These are phyloP conservation scores for Morus bassanus DNA, from an alignment of 2,797 vertebrate species.

Conservation along the genomic window DNA sequence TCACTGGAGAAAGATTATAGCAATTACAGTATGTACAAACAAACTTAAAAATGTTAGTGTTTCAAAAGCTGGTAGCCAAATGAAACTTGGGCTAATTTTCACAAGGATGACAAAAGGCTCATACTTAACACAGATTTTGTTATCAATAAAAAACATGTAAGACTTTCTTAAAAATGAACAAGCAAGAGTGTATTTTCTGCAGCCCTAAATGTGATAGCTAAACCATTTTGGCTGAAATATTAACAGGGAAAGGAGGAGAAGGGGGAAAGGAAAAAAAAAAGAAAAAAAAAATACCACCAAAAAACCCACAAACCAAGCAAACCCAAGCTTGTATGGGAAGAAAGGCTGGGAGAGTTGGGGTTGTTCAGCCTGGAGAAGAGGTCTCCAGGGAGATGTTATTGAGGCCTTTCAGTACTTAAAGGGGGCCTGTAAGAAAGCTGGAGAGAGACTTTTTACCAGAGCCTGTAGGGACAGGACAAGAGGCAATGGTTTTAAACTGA, in stretches of 20 bases:
- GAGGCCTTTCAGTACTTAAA: not conserved
- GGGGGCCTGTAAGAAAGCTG: not conserved
- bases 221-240: not conserved
- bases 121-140: not conserved
- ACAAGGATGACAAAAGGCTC: not conserved
- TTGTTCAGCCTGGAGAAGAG: not conserved
- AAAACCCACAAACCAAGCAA: too few species aligned
- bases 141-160: not conserved
- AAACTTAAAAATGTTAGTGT: not conserved
- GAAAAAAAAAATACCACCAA: not conserved
- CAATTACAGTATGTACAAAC: not conserved
- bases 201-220: not conserved
- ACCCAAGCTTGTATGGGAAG: not conserved
- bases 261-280: too few species aligned
- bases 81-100: not conserved
- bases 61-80: not conserved
- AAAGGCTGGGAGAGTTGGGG: not conserved
- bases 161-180: not conserved
- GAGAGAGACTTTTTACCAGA: not conserved
- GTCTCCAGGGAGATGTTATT: not conserved
- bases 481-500: not conserved
- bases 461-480: not conserved
- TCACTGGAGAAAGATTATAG: not conserved
- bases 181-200: not conserved
- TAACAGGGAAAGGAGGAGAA: not conserved